Base-by-base conservation (phyloP, 2,113 vertebrate species). In the Dasyornis broadbenti region DNA sequence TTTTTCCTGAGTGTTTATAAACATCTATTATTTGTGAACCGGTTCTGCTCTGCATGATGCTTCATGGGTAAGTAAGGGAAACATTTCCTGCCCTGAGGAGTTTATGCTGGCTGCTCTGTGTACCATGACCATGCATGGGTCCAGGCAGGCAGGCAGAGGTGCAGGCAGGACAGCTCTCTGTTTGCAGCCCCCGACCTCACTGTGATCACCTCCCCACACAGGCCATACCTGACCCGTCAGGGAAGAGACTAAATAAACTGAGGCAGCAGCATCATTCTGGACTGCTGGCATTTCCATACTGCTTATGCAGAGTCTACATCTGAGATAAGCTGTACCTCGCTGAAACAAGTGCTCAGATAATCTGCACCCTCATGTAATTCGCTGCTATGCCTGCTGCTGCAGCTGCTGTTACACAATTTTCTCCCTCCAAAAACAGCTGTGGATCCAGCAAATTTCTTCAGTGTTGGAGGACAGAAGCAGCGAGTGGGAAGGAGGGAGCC, bases 11-110 rank as follows among this genome's bases (percentile, higher is more conserved):
- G 89, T 81, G 59, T 80, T 94, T 89, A 82, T 95, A 69, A 90
- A 85, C 87, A 95, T 91, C 49, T 80, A 80, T 88, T 94, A 97
- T 86, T 95, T 93, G 89, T 92, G 75, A 95, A 96, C 60, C 79
- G 49, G 54, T 5, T 5, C 72, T 68, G 77, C 79, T 95, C 80
- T 82, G 53, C 71, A 56, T 60, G 80, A 35, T 86, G 86, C 75
- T 87, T 91, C 47, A 42, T 7, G 71, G 88, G 92, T 86, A 95
- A 86, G 89, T 56, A 94, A 94, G 92, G 69, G 65, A 72, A 95
- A 64, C 2, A 1, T 84, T 89, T 96, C 72, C 53, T 84, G 86
- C 82, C 92, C 86, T 5, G 56, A 86, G 86, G 52, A 95, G 76
- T 22, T 60, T 50, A 11, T 1, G 1, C n/a, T 10, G 45, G 52